These are phyloP conservation scores for Cerastis leucographa DNA, from an alignment of 2,888 invertebrate genomes.

Conservation along the genomic window DNA sequence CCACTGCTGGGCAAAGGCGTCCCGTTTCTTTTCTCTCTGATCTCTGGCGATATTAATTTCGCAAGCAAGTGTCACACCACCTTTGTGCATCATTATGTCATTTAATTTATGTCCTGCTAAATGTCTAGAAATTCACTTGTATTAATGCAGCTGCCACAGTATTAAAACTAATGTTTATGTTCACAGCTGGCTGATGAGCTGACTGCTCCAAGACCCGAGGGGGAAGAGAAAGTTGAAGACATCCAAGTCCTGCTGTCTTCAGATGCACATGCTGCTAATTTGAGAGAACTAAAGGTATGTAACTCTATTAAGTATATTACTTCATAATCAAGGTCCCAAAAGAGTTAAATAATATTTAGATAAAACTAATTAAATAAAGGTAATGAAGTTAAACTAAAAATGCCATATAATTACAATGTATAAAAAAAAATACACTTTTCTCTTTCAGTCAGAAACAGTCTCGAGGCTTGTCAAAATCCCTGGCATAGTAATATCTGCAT, in stretches of 20 bases:
- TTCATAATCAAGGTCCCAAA: too few relatives aligned
- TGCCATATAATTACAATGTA: too few relatives aligned
- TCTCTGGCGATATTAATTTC: neutral
- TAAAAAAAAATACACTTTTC: neutral
- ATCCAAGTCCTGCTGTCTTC: conserved; percentile 97
- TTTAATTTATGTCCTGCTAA: neutral
- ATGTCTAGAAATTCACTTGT: neutral
- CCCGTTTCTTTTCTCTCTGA: neutral
- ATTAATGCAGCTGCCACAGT: neutral
- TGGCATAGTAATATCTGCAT: conserved; percentile 98
- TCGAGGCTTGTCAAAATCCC: conserved; percentile 98
- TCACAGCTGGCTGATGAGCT: conserved; percentile 96
- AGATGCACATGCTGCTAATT: conserved; percentile 94
- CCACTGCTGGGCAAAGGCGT: neutral
- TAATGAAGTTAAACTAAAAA: too few relatives aligned
- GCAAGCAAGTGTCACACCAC: neutral
- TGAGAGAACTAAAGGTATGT: conserved; percentile 96
- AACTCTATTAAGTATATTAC: neutral
- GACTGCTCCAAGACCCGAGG: conserved; percentile 97
- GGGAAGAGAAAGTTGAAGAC: conserved; percentile 97
- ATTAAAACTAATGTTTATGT: neutral
- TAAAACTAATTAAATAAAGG: neutral
- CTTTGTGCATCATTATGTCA: neutral
- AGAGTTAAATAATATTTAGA: neutral
- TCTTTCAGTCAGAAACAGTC: conserved; percentile 95